Conservation (phyloP, 2,888 invertebrate species). For the Endotricha flammealis region DNA sequence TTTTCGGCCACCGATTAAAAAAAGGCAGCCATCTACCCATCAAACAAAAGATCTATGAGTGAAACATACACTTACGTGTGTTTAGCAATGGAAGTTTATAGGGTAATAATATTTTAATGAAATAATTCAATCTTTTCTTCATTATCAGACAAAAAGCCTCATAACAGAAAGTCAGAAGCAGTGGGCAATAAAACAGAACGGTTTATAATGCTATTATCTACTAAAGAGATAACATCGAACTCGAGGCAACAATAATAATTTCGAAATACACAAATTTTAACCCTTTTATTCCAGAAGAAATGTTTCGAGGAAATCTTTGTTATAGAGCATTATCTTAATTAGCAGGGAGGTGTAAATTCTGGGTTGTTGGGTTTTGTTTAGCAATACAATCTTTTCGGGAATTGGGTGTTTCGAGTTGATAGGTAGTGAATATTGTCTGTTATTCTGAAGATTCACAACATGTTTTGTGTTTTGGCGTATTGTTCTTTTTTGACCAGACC, state of each 20-base stretch:
- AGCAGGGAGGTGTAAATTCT: slow-evolving; percentile 43
- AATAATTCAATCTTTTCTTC: too few relatives aligned
- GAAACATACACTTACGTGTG: too few relatives aligned
- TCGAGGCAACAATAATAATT: slow-evolving; percentile 17
- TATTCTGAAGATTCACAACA: background rate
- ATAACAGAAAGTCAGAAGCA: slow-evolving; percentile 2
- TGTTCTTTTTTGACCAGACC: too few relatives aligned
- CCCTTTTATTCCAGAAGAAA: slow-evolving; percentile 36
- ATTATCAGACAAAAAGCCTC: background rate
- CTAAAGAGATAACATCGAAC: slow-evolving; percentile 20
- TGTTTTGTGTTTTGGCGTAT: too few relatives aligned
- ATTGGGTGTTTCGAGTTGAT: background rate
- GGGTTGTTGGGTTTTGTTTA: slow-evolving; percentile 16
- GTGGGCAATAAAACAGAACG: slow-evolving; percentile 17
- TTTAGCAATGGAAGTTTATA: too few relatives aligned
- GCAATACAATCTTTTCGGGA: slow-evolving; percentile 7
- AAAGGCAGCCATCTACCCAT: too few relatives aligned
- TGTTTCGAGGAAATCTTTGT: slow-evolving; percentile 36
- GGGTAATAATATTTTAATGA: too few relatives aligned
- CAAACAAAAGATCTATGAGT: too few relatives aligned
- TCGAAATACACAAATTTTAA: slow-evolving; percentile 32
- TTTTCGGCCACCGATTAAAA: too few relatives aligned
- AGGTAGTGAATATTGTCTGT: background rate
- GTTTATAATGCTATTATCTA: slow-evolving; percentile 17
- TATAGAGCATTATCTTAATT: slow-evolving; percentile 46